Conservation (phyloP, 2,113 vertebrate species). For the Casuarius casuarius region DNA sequence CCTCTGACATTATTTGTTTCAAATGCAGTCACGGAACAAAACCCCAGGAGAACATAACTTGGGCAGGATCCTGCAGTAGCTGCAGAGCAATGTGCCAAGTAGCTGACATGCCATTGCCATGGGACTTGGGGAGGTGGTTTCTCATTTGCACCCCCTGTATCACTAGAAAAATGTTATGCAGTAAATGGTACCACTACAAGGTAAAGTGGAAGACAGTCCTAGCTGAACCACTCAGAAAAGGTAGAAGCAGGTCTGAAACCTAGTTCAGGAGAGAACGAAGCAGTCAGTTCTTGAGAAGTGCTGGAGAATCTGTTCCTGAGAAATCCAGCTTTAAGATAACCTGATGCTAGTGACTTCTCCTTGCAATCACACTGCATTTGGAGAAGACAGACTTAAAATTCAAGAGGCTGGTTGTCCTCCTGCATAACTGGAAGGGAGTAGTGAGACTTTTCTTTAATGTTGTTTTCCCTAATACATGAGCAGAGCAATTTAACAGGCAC, state of each 20-base stretch:
- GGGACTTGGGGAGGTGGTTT: neutral
- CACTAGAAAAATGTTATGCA: neutral
- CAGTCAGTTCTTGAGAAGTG: neutral
- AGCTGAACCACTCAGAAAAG: neutral
- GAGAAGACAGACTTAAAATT: neutral
- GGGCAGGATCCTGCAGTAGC: neutral
- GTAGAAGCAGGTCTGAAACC: neutral
- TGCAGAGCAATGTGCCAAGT: neutral
- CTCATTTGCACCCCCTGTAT: neutral
- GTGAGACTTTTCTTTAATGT: neutral
- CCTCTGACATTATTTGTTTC: neutral
- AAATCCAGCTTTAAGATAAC: neutral
- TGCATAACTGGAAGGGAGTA: neutral
- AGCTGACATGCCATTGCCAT: neutral
- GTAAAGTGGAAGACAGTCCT: neutral
- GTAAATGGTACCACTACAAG: neutral
- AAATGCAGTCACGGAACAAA: neutral
- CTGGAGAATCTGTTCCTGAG: neutral
- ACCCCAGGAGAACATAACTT: neutral
- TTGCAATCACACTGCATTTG: neutral
- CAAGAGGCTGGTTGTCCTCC: neutral
- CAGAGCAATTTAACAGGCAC: neutral
- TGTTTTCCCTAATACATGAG: neutral
- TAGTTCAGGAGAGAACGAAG: neutral
- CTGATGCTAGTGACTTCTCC: neutral